A percentile compares a stretch with the other conserved stretches of the same genome.
Conservation (phyloP, 2,797 vertebrate genomes). For the Cyclopterus lumpus region DNA sequence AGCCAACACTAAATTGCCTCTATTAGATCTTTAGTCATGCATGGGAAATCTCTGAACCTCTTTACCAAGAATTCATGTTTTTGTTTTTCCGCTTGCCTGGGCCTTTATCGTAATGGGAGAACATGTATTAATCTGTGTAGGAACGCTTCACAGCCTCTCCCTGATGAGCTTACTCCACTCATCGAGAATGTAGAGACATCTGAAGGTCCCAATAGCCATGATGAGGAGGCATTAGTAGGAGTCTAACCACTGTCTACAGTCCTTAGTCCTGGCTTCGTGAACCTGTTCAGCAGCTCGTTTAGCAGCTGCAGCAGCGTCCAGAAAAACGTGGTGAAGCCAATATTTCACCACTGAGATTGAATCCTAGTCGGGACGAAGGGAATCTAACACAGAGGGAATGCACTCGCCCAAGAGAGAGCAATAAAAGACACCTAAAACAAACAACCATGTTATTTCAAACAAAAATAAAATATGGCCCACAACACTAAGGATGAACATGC, state of each 20-base stretch:
- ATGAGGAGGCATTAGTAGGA: conserved; percentile 20
- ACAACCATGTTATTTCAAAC: background rate
- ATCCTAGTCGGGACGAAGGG: background rate
- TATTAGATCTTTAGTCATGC: conserved; percentile 39
- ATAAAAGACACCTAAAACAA: background rate
- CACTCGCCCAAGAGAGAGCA: background rate
- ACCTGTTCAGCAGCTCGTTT: conserved; percentile 21
- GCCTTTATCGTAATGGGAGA: conserved; percentile 21
- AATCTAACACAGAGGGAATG: background rate
- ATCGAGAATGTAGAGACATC: conserved; percentile 5
- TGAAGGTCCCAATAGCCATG: conserved; percentile 26
- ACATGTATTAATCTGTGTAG: conserved; percentile 17
- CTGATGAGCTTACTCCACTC: background rate
- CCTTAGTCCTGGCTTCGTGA: conserved; percentile 34
- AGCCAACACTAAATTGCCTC: conserved; percentile 22
- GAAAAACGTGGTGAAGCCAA: background rate
- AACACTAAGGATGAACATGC: background rate
- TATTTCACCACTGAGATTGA: conserved; percentile 1
- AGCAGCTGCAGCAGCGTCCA: background rate
- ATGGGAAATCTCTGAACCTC: conserved; percentile 34
- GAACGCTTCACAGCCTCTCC: conserved; percentile 15
- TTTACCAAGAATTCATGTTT: conserved; percentile 18
- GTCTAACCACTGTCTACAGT: conserved; percentile 9
- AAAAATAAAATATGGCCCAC: background rate
- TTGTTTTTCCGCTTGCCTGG: conserved; percentile 2